A percentile compares a stretch with the other conserved stretches of the same genome.
Conservation (phyloP, 2,797 vertebrate species). For the Nannoperca obscura region DNA sequence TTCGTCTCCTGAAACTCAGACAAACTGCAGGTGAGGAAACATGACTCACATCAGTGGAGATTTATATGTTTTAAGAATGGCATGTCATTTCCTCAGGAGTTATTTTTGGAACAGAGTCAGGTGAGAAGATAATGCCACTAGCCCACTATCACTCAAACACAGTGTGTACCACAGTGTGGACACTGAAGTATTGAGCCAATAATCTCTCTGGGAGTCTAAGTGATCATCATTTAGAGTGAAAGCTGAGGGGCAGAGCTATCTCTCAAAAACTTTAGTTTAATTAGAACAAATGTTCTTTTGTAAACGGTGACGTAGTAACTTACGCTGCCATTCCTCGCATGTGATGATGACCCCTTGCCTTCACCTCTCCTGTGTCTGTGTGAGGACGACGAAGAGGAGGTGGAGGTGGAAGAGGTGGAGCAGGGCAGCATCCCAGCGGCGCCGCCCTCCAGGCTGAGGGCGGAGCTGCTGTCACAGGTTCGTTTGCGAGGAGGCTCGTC, state of each 20-base stretch:
- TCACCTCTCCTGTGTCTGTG: conserved; percentile 93
- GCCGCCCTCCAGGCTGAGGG: conserved; percentile 87
- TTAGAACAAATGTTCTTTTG: background rate
- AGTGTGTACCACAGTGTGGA: background rate
- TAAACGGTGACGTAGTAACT: conserved; percentile 19
- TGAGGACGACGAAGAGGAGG: conserved; percentile 78
- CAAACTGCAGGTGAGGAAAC: background rate
- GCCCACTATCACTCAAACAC: background rate
- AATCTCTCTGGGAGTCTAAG: background rate
- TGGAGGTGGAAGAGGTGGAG: conserved; percentile 56
- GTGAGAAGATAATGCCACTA: conserved; percentile 2
- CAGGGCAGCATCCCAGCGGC: conserved; percentile 57
- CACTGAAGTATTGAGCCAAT: background rate
- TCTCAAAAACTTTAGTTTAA: background rate
- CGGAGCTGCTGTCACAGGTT: conserved; percentile 82
- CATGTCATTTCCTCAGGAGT: conserved; percentile 15
- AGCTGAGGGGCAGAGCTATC: background rate
- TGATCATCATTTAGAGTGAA: conserved; percentile 1
- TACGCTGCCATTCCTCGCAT: conserved; percentile 88
- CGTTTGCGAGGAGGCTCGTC: conserved; percentile 89
- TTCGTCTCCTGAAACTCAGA: conserved; percentile 6
- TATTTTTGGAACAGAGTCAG: conserved; percentile 32
- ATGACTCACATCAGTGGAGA: background rate
- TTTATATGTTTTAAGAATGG: conserved; percentile 8
- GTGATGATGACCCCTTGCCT: conserved; percentile 85